Evolutionary conservation across 2,888 invertebrate species (phyloP), one percentile per base, ranked within the genome.

Genomic region (Yponomeuta evonymella): DNA sequence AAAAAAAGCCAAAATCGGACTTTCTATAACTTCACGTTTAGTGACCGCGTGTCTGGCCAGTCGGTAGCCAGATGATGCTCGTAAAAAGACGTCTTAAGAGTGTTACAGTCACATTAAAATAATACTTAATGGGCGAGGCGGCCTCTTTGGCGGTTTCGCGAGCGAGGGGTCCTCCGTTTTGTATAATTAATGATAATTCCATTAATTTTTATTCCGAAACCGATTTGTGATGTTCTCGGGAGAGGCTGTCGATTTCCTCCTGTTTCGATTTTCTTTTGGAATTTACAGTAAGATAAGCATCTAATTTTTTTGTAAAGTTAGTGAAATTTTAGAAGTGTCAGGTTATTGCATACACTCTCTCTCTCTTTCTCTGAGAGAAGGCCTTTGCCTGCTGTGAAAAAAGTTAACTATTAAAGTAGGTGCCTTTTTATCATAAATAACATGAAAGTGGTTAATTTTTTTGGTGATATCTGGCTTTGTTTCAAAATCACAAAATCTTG

Each of bases 21-120:
- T 58, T 23, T 58, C 51, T 58, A 58, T 15, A 58, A 12, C 15
- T 15, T 58, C 64, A 58, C 69, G 70, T 73, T 74, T 77, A 75
- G 79, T 79, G 76, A 77, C 77, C 78, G 78, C 78, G 79, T 81
- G 78, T 78, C 78, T 71, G 70, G 72, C 75, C 75, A 75, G 75
- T 75, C 70, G 70, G 73, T 73, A 58, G 51, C 51, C 51, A 12
- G 51, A 58, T 58, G 51, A 58, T 58, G 15, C 3, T 58, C 70
- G 78, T 79, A 81, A 83, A 82, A 78, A 76, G 75, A 76, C 74
- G 74, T 75, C 63, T 71, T 48, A 30, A 70, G 43, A 67, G 67
- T 62, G 62, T 70, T 73, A 76, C 70, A 79, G 75, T 75, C 75
- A 76, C 76, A 79, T 83, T 82, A 82, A 82, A 76, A 73, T 75